Evolutionary conservation across 2,888 invertebrate species (phyloP).

Genomic region (Gerris lacustris): DNA sequence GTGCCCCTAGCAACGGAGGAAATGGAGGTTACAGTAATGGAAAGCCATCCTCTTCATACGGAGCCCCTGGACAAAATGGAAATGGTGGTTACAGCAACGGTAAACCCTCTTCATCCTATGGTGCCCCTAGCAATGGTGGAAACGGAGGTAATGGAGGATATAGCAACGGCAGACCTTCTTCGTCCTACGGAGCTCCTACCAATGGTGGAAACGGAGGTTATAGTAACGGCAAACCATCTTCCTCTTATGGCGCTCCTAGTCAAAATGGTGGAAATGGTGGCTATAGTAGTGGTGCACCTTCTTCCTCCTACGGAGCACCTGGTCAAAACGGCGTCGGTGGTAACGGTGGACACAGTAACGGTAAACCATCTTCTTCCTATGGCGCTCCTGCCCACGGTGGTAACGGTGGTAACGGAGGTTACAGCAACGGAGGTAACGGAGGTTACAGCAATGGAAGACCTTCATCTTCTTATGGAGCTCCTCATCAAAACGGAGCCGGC

Average conservation of each 20-base stretch:
- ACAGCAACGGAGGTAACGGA: background rate
- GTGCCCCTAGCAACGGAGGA: background rate
- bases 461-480: background rate
- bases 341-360: background rate
- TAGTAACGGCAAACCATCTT: background rate
- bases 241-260: background rate
- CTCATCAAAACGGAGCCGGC: background rate
- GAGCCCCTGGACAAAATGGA: background rate
- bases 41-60: background rate
- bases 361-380: background rate
- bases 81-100: background rate
- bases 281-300: background rate
- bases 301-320: background rate
- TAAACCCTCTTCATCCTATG: background rate
- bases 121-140: background rate
- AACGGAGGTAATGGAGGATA: background rate
- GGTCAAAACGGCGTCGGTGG: background rate
- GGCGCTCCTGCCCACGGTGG: background rate
- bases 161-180: slow-evolving; percentile 1
- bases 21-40: background rate
- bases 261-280: background rate
- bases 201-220: background rate
- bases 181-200: background rate
- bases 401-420: slow-evolving; percentile 3
- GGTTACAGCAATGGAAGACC: background rate